These are phyloP conservation scores for Ianthella basta DNA, from an alignment of 37 sponge, comb jelly and placozoan genomes.

Conservation along the genomic window DNA sequence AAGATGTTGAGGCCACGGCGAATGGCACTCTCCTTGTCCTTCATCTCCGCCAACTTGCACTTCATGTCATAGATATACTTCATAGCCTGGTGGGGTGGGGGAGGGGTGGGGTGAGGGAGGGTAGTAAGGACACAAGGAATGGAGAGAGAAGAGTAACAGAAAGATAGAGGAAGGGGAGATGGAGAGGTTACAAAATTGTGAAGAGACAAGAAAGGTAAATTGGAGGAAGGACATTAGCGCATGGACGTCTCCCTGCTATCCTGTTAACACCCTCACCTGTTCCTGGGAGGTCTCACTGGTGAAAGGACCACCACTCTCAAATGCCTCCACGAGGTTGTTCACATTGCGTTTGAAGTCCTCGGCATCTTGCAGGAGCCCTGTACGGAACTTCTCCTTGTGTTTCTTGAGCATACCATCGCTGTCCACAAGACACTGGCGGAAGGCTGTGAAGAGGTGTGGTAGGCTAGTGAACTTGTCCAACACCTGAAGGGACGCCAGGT, in stretches of 20 bases:
- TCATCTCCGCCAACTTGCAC: slow-evolving; percentile 69
- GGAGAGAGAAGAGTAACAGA: neutral
- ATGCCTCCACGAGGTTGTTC: slow-evolving; percentile 80
- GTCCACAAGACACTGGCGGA: slow-evolving; percentile 90
- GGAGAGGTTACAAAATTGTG: no score
- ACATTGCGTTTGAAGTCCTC: slow-evolving; percentile 98
- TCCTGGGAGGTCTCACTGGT: slow-evolving; percentile 55
- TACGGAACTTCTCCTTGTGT: slow-evolving; percentile 97
- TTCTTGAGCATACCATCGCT: slow-evolving; percentile 91
- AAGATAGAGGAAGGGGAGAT: neutral
- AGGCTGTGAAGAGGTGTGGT: slow-evolving; percentile 68
- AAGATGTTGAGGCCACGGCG: slow-evolving; percentile 93
- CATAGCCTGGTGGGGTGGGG: slow-evolving; percentile 59
- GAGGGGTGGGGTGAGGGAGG: neutral
- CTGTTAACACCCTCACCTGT: slow-evolving; percentile 5
- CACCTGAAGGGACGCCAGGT: slow-evolving; percentile 30
- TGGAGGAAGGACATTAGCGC: no score
- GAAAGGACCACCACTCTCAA: slow-evolving; percentile 93
- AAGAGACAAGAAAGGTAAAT: no score
- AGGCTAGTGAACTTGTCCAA: slow-evolving; percentile 52
- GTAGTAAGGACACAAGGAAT: no score
- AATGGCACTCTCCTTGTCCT: slow-evolving; percentile 75
- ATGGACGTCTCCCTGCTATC: no score
- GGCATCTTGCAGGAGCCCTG: slow-evolving; percentile 90
- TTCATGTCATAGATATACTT: slow-evolving; percentile 77